Base-by-base conservation (phyloP, 2,113 vertebrate genomes). In the Otolemur garnettii region DNA sequence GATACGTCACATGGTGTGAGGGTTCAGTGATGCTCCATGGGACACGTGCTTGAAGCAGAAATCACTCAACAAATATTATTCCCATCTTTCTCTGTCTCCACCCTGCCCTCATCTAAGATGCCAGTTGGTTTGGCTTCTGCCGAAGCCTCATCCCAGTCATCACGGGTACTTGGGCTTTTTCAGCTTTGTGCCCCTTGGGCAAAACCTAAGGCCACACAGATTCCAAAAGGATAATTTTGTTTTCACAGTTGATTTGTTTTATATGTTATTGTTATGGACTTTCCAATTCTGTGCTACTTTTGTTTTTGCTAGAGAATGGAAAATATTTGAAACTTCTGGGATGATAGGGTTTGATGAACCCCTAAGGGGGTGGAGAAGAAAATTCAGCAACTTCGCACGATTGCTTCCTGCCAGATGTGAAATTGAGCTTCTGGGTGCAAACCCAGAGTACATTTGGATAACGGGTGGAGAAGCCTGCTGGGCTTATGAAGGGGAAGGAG, bases 401-500 rank as follows among this genome's bases (percentile, higher is more conserved):
- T 83, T 60, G 75, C 85, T 97, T 96, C 95, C 74, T 93, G 62
- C 93, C 97, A 97, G 97, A 97, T 97, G 94, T 96, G 95, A 89
- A 95, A 95, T 78, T 85, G 86, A 94, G 95, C 85, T 95, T 85
- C 93, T 96, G 85, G 78, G 78, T 79, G 87, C 35, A 85, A 92
- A 97, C 62, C 55, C 42, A 81, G 92, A 94, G 86, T 38, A 60
- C 35, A 60, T 66, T 95, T 86, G 68, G 93, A 77, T 85, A 94
- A 81, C 60, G 69, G 68, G 50, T 75, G 53, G 72, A 68, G 22
- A 94, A 90, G 62, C 53, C 78, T 91, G 28, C 74, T 66, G 57
- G 30, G 21, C 66, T 66, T 60, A 11, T 6, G 28, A 66, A 22
- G 15, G 42, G 13, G 66, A 28, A 45, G 33, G 24, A 26, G 11